A percentile compares a stretch with the other conserved stretches of the same genome.
Conservation (phyloP, 1,140 invertebrate genomes). For the Leptinotarsa lineolata region DNA sequence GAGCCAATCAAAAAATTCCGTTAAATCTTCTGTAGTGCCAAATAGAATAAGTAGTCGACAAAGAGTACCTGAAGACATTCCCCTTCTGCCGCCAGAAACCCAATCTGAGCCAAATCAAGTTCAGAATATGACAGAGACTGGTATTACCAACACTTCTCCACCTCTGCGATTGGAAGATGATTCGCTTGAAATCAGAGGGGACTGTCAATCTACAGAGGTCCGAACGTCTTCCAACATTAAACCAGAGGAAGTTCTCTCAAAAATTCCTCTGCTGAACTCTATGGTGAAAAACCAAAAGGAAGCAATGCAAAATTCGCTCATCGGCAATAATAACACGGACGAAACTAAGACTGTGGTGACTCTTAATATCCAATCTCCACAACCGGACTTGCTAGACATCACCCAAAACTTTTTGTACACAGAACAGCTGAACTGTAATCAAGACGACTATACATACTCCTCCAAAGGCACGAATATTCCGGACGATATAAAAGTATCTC, state of each 20-base stretch:
- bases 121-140: neutral
- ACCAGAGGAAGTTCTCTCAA: slow-evolving; percentile 23
- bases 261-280: slow-evolving; percentile 24
- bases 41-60: slow-evolving; percentile 8
- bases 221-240: neutral
- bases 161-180: slow-evolving; percentile 9
- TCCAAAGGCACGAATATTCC: slow-evolving; percentile 61
- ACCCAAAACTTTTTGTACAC: slow-evolving; percentile 46
- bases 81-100: neutral
- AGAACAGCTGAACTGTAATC: slow-evolving; percentile 40
- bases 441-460: slow-evolving; percentile 29
- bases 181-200: neutral
- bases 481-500: slow-evolving; percentile 64
- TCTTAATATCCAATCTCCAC: neutral
- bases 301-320: slow-evolving; percentile 9
- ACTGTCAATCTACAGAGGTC: neutral
- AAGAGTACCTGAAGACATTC: slow-evolving; percentile 18
- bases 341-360: slow-evolving; percentile 33
- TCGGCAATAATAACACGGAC: slow-evolving; percentile 30
- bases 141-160: slow-evolving; percentile 15
- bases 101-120: slow-evolving; percentile 14
- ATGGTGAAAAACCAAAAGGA: slow-evolving; percentile 25
- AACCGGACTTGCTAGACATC: slow-evolving; percentile 21
- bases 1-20: neutral
- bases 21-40: neutral